Base-by-base conservation (phyloP, 2,797 vertebrate species). In the Psittacula derbiana region DNA sequence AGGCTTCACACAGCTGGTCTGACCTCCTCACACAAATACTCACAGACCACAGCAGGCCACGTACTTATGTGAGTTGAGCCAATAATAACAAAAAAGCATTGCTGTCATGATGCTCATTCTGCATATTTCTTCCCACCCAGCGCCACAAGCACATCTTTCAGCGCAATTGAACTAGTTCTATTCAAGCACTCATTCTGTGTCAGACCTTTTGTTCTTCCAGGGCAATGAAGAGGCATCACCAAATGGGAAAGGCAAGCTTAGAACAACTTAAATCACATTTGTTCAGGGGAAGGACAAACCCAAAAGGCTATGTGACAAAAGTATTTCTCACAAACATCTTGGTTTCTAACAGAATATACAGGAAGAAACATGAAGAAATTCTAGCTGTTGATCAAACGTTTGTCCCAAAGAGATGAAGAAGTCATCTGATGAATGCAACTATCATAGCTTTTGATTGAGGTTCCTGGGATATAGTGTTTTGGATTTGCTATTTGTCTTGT, bases 11-110 rank as follows among this genome's bases (percentile, higher is more conserved):
- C 88, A 92, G 80, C 55, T 90, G 50, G 13, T 66, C 62, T 89
- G 78, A 96, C 72, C 66, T 61, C 67, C 92, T 90, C 85, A 90
- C 86, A 90, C 38, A 73, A 84, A 57, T 33, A 85, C 28, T 31
- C 80, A 66, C 1, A 4, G 78, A 71, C 15, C 61, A 20, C 50
- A 87, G 88, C 73, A 93, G 86, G 70, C 18, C 49, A 46, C 4
- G 15, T 91, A 57, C 89, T 79, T 90, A 70, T 24, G 52, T 21
- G 67, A 83, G 36, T 6, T 57, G 78, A n/a, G 75, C 89, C 85
- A 96, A 49, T 30, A 72, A 80, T 58, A 92, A 86, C 82, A 87
- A 46, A 83, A 83, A 81, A 50, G 19, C 41, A 76, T 18, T 40
- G 88, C 47, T 85, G 70, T 36, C 71, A 58, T 53, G 90, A 86